Conservation (phyloP, 2,888 invertebrate genomes). For the Euplagia quadripunctaria region DNA sequence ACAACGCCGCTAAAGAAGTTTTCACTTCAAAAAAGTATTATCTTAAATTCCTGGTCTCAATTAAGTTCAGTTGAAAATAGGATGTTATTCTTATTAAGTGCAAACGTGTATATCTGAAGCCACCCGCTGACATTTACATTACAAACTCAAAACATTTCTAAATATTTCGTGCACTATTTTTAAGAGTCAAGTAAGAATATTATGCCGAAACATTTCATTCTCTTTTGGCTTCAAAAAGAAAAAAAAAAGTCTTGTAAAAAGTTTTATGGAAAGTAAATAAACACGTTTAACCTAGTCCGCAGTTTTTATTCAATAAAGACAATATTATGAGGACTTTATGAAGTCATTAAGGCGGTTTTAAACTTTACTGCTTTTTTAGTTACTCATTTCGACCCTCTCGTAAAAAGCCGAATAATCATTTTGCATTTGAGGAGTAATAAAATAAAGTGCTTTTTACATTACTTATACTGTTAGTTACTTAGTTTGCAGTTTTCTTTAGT, state of each 20-base stretch:
- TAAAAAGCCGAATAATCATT: constrained; percentile 26
- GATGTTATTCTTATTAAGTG: background rate
- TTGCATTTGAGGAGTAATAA: constrained; percentile 7
- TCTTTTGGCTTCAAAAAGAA: background rate
- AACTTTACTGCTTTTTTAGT: constrained; percentile 28
- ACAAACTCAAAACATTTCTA: background rate
- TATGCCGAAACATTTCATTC: constrained; percentile 8
- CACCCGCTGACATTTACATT: background rate
- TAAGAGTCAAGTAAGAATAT: background rate
- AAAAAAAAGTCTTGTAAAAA: constrained; percentile 15
- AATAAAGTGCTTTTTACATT: background rate
- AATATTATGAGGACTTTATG: constrained; percentile 28
- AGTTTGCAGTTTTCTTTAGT: background rate
- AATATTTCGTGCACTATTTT: background rate
- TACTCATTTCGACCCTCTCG: constrained; percentile 20
- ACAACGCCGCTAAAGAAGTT: no score
- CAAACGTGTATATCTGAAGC: background rate
- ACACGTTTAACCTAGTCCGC: constrained; percentile 17
- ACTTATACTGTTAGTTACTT: background rate
- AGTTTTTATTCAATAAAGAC: constrained; percentile 26
- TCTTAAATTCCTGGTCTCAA: background rate
- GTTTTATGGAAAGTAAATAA: constrained; percentile 20
- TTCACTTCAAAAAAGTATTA: no score
- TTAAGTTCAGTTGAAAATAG: background rate
- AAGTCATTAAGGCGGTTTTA: constrained; percentile 26